These are phyloP conservation scores for Smutsia gigantea DNA, from an alignment of 2,797 vertebrate genomes.

Conservation along the genomic window DNA sequence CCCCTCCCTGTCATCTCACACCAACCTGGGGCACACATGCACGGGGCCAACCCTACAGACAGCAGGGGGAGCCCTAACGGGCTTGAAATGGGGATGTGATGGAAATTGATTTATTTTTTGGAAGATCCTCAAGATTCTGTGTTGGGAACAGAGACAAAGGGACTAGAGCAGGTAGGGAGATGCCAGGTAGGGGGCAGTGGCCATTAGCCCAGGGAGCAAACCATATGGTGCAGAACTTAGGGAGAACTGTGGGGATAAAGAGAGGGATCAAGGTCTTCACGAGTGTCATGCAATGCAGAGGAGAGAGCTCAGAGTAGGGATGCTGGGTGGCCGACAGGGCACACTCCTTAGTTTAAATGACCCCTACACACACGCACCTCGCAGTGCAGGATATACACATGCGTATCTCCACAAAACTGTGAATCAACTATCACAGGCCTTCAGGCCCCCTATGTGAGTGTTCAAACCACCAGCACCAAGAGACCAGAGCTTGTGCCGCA, in stretches of 20 bases:
- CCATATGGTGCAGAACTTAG: background rate
- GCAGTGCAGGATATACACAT: background rate
- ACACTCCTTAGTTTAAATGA: background rate
- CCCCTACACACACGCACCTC: background rate
- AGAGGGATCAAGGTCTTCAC: background rate
- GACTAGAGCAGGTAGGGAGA: background rate
- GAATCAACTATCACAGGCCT: background rate
- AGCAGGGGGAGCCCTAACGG: background rate
- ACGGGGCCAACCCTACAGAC: background rate
- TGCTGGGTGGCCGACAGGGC: fast-evolving
- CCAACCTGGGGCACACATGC: fast-evolving
- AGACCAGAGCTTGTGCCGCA: background rate
- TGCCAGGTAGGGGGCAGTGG: background rate
- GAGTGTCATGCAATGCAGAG: background rate
- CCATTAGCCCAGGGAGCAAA: background rate
- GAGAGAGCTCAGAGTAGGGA: background rate
- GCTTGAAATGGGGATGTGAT: background rate
- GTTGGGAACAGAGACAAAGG: background rate
- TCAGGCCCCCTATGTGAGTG: background rate
- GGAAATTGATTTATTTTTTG: background rate
- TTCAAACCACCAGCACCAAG: background rate
- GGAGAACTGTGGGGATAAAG: fast-evolving
- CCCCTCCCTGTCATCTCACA: background rate
- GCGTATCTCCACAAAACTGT: background rate
- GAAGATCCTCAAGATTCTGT: background rate